Base-by-base conservation (phyloP, 1,140 invertebrate genomes). In the Lerema accius region DNA sequence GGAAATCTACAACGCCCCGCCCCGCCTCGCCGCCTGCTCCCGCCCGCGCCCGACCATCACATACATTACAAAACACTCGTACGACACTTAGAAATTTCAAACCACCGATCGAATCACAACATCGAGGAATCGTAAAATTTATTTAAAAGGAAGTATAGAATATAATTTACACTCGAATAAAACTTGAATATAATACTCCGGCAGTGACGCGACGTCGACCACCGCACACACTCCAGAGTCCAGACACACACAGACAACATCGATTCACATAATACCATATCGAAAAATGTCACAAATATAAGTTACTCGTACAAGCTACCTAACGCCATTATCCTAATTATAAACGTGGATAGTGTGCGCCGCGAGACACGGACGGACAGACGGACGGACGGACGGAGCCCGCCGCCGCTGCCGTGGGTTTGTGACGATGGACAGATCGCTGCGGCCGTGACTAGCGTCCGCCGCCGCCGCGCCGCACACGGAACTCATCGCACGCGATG, bases 341-440 rank as follows among this genome's bases (percentile, higher is more conserved):
- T 7, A 32, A 32, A 32, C 4, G 19, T 32, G 28, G 28, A 32
- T 32, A 32, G 1, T 32, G 28, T 32, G 28, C 28, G 28, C 28
- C 9, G 4, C 28, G 28, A 32, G 4, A 32, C 9, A 32, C 3
- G 28, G 28, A 32, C 28, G 7, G 28, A 32, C 28, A 32, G 28
- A 32, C 28, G 9, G 28, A 32, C n/a, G n/a, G 28, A 32, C 9
- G 28, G 4, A 32, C 1, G 7, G 28, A 32, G 9, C 9, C 10
- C 7, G 23, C 2, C 26, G 46, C 11, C 14, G 39, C n/a, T 46
- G 35, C 26, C 9, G 26, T 58, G 15, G 53, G 45, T 58, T 58
- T 58, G 53, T 58, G 53, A 58, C 40, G 40, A 35, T 58, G 53
- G 53, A 58, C 53, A 58, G 53, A 46, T 58, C 45, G 45, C 26